phyloP scores from a whole-genome alignment of 2,797 vertebrate genomes.

The Adelosebastes latens region DNA sequence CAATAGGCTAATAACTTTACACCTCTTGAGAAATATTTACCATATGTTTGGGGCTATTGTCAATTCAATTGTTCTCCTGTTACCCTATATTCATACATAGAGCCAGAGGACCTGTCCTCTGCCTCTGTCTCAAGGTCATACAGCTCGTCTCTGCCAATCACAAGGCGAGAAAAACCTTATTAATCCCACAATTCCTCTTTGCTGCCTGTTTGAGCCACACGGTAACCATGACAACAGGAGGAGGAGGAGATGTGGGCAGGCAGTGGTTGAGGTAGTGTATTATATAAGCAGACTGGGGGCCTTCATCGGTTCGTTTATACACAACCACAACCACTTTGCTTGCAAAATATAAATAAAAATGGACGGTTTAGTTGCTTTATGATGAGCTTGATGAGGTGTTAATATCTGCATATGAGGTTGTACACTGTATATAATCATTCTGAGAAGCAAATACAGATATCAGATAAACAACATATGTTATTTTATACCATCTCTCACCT shows the following conservation, averaged over 20 bases:
- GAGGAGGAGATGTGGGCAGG: conserved; percentile 39
- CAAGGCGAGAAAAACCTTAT: conserved; percentile 49
- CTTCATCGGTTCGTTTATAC: conserved; percentile 20
- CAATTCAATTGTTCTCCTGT: neutral
- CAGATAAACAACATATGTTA: neutral
- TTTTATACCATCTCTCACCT: conserved; percentile 79
- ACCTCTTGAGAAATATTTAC: neutral
- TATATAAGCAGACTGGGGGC: conserved; percentile 38
- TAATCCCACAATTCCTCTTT: conserved; percentile 70
- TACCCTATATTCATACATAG: neutral
- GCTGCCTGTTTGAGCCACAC: conserved; percentile 49
- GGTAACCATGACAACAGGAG: conserved; percentile 77
- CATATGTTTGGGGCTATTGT: neutral
- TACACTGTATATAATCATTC: neutral
- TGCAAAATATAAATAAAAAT: neutral
- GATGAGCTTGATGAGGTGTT: neutral
- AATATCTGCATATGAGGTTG: neutral
- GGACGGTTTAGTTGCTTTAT: neutral
- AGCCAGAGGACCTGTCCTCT: conserved; percentile 40
- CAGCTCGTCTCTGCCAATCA: conserved; percentile 62
- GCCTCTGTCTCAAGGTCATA: conserved; percentile 70
- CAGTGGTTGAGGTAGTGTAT: conserved; percentile 41
- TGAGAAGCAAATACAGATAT: neutral
- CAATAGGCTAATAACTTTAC: neutral
- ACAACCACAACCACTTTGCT: neutral